These are phyloP conservation scores for Hoplodrina blanda DNA, from an alignment of 2,888 invertebrate species.

Conservation along the genomic window DNA sequence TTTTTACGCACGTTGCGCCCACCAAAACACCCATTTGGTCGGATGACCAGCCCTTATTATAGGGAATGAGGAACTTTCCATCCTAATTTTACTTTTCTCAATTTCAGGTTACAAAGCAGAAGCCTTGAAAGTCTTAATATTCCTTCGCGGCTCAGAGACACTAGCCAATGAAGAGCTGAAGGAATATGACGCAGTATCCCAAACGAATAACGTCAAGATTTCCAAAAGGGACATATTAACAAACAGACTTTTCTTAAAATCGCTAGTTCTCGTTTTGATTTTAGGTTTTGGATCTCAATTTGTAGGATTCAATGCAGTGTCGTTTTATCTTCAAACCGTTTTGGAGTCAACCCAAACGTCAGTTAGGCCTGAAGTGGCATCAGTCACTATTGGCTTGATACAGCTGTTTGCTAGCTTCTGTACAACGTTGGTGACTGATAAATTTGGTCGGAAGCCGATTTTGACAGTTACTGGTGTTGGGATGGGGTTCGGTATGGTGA, in stretches of 20 bases:
- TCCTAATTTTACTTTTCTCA: background rate
- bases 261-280: constrained; percentile 28
- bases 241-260: constrained; percentile 55
- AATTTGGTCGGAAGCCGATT: constrained; percentile 65
- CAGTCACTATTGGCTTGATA: constrained; percentile 76
- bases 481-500: constrained; percentile 74
- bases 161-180: constrained; percentile 75
- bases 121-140: constrained; percentile 72
- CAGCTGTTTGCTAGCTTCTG: constrained; percentile 75
- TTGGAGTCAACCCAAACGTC: constrained; percentile 77
- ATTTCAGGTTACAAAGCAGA: constrained; percentile 75
- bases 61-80: background rate
- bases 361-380: constrained; percentile 74
- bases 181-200: constrained; percentile 67
- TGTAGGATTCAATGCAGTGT: constrained; percentile 75
- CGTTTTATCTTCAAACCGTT: constrained; percentile 79
- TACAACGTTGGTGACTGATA: constrained; percentile 44
- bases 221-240: constrained; percentile 55
- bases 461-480: constrained; percentile 64
- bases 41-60: too few relatives aligned
- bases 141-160: constrained; percentile 74
- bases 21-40: too few relatives aligned
- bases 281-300: constrained; percentile 63
- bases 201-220: constrained; percentile 34
- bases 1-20: too few relatives aligned